Evolutionary conservation across 2,888 invertebrate genomes (phyloP), one percentile per base, ranked within the genome.

Genomic region (Chalcosyrphus nemorum): DNA sequence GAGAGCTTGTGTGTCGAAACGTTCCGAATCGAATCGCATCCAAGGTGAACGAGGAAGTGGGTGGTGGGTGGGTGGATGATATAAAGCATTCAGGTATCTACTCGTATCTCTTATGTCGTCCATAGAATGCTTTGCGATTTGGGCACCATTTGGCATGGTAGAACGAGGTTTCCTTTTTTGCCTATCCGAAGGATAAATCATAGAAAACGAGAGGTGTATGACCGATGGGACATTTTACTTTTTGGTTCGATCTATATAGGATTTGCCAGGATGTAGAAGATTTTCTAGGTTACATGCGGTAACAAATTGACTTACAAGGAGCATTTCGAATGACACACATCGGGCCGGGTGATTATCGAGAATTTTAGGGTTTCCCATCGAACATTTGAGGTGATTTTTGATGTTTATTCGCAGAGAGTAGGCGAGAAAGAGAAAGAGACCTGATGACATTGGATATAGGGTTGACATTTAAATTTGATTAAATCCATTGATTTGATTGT

Each of bases 381-480:
- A 6, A n/a, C 5, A n/a, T n/a, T n/a, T n/a, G n/a, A n/a, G n/a
- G n/a, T n/a, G n/a, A n/a, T n/a, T n/a, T n/a, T n/a, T n/a, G n/a
- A n/a, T n/a, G n/a, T n/a, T n/a, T n/a, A n/a, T n/a, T n/a, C n/a
- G n/a, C n/a, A n/a, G n/a, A n/a, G n/a, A n/a, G n/a, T n/a, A n/a
- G n/a, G n/a, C n/a, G n/a, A n/a, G n/a, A n/a, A n/a, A n/a, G n/a
- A n/a, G n/a, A n/a, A n/a, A n/a, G 15, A 17, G 9, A 19, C n/a
- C 61, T 17, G 65, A 43, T 68, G 68, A 70, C 54, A 61, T 24
- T 61, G 61, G 59, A 59, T 52, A 57, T 24, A 52, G 41, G 70
- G 68, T 32, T 77, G 76, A 70, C 68, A 70, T 77, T 77, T 77
- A 61, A 59, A 70, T 77, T 77, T 77, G 76, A 77, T 77, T 77